Evolutionary conservation across 2,113 vertebrate genomes (phyloP), one percentile per base, ranked within the genome.

Genomic region (Hyla sarda): DNA sequence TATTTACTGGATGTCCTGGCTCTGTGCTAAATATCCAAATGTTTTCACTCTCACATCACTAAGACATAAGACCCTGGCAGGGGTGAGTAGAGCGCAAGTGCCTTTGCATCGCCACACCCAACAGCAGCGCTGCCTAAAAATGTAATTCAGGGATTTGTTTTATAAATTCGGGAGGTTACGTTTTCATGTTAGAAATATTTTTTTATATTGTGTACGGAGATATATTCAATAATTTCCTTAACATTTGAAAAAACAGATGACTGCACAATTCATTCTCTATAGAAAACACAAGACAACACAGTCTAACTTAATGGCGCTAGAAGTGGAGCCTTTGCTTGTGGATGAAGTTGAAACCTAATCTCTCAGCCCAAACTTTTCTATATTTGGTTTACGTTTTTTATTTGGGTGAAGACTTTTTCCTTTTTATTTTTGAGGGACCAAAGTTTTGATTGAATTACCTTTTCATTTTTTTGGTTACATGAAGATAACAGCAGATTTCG

Each of bases 271-370:
- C 77, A 41, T 94, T 78, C 67, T 91, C 19, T 93, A 92, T 37
- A 87, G 58, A 3, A 92, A 90, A 87, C 92, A 87, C 72, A n/a
- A 48, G 54, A 83, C 87, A 0, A 10, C 23, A 0, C 45, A 25
- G 28, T 52, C 87, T 3, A 32, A 2, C 2, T 16, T 52, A 1
- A 62, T 87, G 2, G 65, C 81, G 0, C 65, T 88, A 76, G 94
- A 93, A 67, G 92, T 90, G 82, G 89, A 93, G 52, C 92, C 92
- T 0, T 85, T 93, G 13, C 91, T 94, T 67, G 87, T 84, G 82
- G 87, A 88, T 0, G 92, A 93, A 81, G 90, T 90, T 74, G 74
- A 88, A 0, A 88, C 90, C 11, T 89, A 74, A 16, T 28, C 9
- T 82, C 0, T 1, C 48, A 0, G 76, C 10, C 34, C 23, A 32